A percentile compares a stretch with the other conserved stretches of the same genome.
Evolutionary conservation across 2,113 vertebrate species (phyloP).

Genomic region (Atlantisia rogersi): DNA sequence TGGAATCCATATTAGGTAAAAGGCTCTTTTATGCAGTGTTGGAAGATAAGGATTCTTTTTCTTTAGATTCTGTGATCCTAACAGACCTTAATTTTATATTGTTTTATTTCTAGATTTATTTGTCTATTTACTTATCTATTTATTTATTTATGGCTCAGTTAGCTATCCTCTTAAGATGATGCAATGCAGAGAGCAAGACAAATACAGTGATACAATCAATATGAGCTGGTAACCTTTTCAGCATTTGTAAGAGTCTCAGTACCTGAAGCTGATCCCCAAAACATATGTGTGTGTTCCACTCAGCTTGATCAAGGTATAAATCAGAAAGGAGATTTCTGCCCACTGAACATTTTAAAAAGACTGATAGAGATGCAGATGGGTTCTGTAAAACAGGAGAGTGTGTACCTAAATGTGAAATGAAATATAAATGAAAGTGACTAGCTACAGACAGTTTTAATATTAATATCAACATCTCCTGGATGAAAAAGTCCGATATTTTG

Average conservation of each 20-base stretch:
- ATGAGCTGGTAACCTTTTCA: not conserved
- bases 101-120: too few relatives aligned
- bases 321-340: slow-evolving; percentile 5
- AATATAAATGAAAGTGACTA: slow-evolving; percentile 49
- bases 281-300: slow-evolving; percentile 6
- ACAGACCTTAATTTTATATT: not conserved
- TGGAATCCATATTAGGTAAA: not conserved
- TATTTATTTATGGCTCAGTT: not conserved
- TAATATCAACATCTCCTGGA: slow-evolving; percentile 14
- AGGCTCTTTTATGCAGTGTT: not conserved
- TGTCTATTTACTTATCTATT: too few relatives aligned
- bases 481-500: slow-evolving; percentile 37
- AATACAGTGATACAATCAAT: not conserved
- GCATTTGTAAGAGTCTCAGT: not conserved
- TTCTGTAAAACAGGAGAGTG: slow-evolving; percentile 23
- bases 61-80: not conserved
- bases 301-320: slow-evolving; percentile 25
- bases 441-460: slow-evolving; percentile 61
- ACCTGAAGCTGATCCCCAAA: not conserved
- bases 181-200: not conserved
- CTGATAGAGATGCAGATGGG: slow-evolving; percentile 21
- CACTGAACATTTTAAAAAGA: slow-evolving; percentile 11
- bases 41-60: not conserved
- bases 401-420: slow-evolving; percentile 51
- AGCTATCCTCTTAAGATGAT: not conserved